phyloP scores from a whole-genome alignment of 2,888 invertebrate genomes.

The Drosophila ezoana region DNA sequence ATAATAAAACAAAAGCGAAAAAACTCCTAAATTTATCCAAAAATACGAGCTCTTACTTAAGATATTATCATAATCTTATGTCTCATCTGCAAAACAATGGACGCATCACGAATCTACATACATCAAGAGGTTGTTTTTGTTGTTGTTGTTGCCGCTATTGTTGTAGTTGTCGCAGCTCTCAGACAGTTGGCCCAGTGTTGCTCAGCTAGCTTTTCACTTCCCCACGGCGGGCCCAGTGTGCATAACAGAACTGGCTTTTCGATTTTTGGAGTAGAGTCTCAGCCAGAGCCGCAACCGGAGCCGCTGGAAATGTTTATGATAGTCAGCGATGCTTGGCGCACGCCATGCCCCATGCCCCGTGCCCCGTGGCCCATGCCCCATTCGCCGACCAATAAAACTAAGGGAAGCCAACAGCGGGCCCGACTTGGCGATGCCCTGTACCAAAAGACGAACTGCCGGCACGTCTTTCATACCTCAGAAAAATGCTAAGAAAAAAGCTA shows the following conservation, averaged over 20 bases:
- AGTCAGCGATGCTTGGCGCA: slow-evolving; percentile 72
- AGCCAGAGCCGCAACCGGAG: slow-evolving; percentile 13
- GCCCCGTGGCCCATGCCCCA: slow-evolving; percentile 11
- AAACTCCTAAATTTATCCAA: slow-evolving; percentile 4
- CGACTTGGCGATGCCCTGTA: no score
- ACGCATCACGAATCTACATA: slow-evolving; percentile 33
- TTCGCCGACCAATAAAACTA: slow-evolving; percentile 56
- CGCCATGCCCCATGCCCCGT: slow-evolving; percentile 29
- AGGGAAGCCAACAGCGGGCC: not conserved
- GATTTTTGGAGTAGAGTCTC: slow-evolving; percentile 19
- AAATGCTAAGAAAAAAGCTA: no score
- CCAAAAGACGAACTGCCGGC: no score
- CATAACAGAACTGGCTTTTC: slow-evolving; percentile 69
- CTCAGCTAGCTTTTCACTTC: slow-evolving; percentile 17
- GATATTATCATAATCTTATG: slow-evolving; percentile 46
- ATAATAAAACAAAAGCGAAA: slow-evolving; percentile 40
- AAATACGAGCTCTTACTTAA: slow-evolving; percentile 27
- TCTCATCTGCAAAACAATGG: slow-evolving; percentile 44
- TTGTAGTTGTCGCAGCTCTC: slow-evolving; percentile 3
- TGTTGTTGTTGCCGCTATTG: not conserved
- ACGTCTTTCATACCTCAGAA: no score
- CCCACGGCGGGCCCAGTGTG: slow-evolving; percentile 61
- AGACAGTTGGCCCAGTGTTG: slow-evolving; percentile 35
- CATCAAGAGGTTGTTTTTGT: slow-evolving; percentile 17
- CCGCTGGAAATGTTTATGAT: slow-evolving; percentile 66